A percentile compares a stretch with the other conserved stretches of the same genome.
Conservation (phyloP, 1,140 invertebrate species). For the Pomphorhynchus laevis region DNA sequence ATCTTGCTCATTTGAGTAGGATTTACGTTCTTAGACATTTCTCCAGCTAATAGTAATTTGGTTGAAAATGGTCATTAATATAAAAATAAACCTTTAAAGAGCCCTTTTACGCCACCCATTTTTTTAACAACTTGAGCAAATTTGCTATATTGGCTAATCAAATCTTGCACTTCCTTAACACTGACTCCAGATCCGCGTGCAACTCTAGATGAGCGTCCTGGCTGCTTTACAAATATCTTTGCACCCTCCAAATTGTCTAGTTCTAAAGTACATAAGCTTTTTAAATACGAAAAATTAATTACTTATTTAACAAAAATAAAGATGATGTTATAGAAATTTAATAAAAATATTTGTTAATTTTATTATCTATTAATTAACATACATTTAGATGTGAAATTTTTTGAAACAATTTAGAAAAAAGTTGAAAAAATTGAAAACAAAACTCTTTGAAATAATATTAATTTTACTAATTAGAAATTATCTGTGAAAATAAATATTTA, state of each 20-base stretch:
- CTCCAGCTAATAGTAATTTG: slow-evolving; percentile 33
- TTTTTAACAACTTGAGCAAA: slow-evolving; percentile 97
- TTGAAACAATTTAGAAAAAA: too few relatives aligned
- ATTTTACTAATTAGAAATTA: too few relatives aligned
- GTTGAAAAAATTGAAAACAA: too few relatives aligned
- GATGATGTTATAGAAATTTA: background rate
- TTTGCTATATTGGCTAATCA: slow-evolving; percentile 88
- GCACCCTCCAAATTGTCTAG: slow-evolving; percentile 77
- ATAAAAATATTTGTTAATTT: background rate
- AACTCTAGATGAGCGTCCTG: slow-evolving; percentile 41
- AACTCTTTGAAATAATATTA: too few relatives aligned
- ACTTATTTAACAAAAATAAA: too few relatives aligned
- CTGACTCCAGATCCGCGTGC: slow-evolving; percentile 74
- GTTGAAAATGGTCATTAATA: slow-evolving; percentile 6
- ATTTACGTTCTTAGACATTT: slow-evolving; percentile 94
- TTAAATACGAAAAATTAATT: background rate
- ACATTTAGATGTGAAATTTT: too few relatives aligned
- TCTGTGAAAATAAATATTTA: too few relatives aligned
- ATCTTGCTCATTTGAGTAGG: slow-evolving; percentile 85
- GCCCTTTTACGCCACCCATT: slow-evolving; percentile 94
- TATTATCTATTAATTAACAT: too few relatives aligned
- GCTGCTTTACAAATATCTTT: slow-evolving; percentile 73
- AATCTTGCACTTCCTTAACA: slow-evolving; percentile 71
- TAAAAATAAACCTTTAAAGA: slow-evolving; percentile 38
- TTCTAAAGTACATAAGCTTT: slow-evolving; percentile 25